A percentile compares a stretch with the other conserved stretches of the same genome.
phyloP scores from a whole-genome alignment of 2,888 invertebrate genomes.

The Protodeltote pygarga region DNA sequence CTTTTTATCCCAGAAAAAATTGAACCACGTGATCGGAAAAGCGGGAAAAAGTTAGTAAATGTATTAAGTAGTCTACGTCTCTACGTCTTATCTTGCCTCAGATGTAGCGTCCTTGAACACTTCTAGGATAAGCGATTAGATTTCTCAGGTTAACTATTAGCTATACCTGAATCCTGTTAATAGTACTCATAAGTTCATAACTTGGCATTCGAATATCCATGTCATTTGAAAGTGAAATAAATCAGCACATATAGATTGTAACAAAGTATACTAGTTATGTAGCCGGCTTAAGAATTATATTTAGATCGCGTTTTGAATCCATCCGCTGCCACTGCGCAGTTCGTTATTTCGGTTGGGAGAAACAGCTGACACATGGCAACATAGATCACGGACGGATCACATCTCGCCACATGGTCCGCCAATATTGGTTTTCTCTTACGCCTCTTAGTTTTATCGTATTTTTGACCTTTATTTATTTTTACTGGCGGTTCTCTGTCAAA shows the following conservation, averaged over 20 bases:
- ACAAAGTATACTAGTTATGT: constrained; percentile 28
- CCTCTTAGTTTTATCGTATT: constrained; percentile 39
- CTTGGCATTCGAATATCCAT: constrained; percentile 26
- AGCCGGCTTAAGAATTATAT: constrained; percentile 43
- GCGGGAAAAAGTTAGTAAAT: too few relatives aligned
- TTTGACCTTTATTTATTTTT: constrained; percentile 35
- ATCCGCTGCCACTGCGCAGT: constrained; percentile 73
- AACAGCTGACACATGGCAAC: constrained; percentile 75
- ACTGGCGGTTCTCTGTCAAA: constrained; percentile 8
- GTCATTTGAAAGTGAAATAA: constrained; percentile 24
- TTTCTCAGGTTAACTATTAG: too few relatives aligned
- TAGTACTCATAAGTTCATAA: constrained; percentile 11
- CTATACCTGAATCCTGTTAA: neutral
- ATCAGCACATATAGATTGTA: constrained; percentile 16
- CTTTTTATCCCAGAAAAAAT: too few relatives aligned
- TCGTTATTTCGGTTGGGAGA: constrained; percentile 66
- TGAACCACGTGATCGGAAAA: too few relatives aligned
- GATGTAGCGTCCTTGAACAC: constrained; percentile 10
- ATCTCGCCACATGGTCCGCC: constrained; percentile 57
- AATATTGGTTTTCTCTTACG: constrained; percentile 33
- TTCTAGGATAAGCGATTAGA: neutral
- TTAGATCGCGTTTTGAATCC: constrained; percentile 45
- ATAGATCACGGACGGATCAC: constrained; percentile 52
- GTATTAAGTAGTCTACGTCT: constrained; percentile 7
- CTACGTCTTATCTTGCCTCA: constrained; percentile 13